Base-by-base conservation (phyloP, 2,113 vertebrate genomes). In the Gallinago paraguaiae region DNA sequence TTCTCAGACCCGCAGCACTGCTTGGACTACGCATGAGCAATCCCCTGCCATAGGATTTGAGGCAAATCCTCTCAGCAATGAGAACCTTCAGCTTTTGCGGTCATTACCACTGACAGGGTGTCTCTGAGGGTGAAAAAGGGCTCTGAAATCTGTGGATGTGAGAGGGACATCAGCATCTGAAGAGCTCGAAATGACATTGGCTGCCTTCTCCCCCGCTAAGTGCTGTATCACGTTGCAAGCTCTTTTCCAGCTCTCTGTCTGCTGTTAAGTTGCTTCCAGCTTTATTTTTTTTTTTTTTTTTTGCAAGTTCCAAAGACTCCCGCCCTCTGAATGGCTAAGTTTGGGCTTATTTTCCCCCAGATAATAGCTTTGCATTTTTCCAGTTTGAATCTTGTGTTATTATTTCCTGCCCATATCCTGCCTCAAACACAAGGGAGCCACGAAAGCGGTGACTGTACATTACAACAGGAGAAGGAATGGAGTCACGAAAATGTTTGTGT, bases 361-460 rank as follows among this genome's bases (percentile, higher is more conserved):
- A 96, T 94, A 96, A 97, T 92, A 86, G 61, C 79, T 85, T 90
- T 96, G 87, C 96, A 97, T 96, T 96, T 94, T 97, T 97, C 67
- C 86, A 92, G 87, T 96, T 94, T 96, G 94, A 96, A 95, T 95
- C 90, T 89, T 88, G 45, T 69, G 81, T 64, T 92, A 88, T 86
- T 95, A 95, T 97, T 97, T 97, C 95, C 95, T 95, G 94, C 28
- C 90, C 82, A 95, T 97, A 95, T 96, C 96, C 95, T 96, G 95
- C 83, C 82, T 94, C 69, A 71, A 95, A 84, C 91, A 94, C 76
- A 37, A 90, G 89, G 85, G 95, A 97, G 59, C 51, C 86, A 90
- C 68, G 63, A 93, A 95, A 86, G 85, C 30, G 18, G 68, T 94
- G 96, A 96, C 90, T 94, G 86, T 93, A 91, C 50, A 69, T 86